Conservation (phyloP, 2,113 vertebrate genomes). For the Seriola quinqueradiata region DNA sequence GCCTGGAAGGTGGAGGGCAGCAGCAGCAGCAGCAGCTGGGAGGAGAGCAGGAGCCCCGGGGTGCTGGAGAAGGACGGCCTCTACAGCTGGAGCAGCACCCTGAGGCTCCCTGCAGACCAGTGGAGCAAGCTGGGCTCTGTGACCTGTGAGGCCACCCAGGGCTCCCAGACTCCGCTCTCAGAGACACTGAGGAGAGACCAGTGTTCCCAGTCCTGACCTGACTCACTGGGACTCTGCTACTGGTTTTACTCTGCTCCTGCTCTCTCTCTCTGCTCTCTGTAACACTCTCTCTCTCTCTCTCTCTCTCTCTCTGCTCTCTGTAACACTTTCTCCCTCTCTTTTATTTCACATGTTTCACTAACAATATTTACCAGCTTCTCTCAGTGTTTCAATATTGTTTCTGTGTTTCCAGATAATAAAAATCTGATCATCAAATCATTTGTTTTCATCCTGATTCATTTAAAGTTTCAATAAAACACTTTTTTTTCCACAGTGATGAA, state of each 20-base stretch:
- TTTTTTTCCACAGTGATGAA: too few species aligned
- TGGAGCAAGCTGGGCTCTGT: too few species aligned
- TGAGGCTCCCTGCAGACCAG: slow-evolving; percentile 1
- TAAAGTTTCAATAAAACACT: too few species aligned
- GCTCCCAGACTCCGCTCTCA: too few species aligned
- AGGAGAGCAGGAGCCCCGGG: slow-evolving; percentile 26
- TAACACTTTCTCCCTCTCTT: neutral
- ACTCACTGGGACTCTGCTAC: too few species aligned
- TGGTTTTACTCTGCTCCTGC: slow-evolving; percentile 17
- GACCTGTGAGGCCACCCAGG: too few species aligned
- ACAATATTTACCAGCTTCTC: neutral
- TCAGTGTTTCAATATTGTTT: neutral
- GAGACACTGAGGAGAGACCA: too few species aligned
- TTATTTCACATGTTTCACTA: too few species aligned
- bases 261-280: neutral
- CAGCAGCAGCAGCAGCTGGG: slow-evolving; percentile 7
- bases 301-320: neutral
- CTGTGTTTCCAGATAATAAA: neutral
- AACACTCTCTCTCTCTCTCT: neutral
- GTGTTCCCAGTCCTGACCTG: too few species aligned
- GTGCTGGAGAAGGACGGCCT: slow-evolving; percentile 18
- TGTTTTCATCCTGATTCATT: too few species aligned
- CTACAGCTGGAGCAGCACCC: slow-evolving; percentile 51
- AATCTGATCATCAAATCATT: too few species aligned
- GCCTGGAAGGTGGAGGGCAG: slow-evolving; percentile 52